These are phyloP conservation scores for Dendrocincla fuliginosa DNA, from an alignment of 2,797 vertebrate genomes.

Conservation along the genomic window DNA sequence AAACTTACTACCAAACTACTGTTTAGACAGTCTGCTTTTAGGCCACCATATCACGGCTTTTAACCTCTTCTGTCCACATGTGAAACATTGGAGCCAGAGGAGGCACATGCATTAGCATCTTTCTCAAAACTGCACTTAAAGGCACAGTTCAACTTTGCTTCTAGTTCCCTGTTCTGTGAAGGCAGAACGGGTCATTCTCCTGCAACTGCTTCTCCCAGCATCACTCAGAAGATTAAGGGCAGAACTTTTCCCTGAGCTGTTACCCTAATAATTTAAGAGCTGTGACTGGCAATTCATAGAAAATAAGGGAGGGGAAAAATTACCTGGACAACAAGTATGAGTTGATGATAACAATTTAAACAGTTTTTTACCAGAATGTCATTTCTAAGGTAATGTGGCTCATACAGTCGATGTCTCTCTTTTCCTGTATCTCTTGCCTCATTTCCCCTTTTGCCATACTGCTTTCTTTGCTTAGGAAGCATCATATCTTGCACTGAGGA, in stretches of 20 bases:
- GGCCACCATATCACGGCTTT: background rate
- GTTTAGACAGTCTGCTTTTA: background rate
- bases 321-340: background rate
- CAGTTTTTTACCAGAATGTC: background rate
- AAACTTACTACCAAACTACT: background rate
- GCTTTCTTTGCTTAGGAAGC: background rate
- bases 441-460: background rate
- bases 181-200: background rate
- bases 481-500: background rate
- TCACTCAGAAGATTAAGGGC: background rate
- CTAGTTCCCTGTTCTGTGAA: rapidly evolving
- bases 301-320: background rate
- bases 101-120: background rate
- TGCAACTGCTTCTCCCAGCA: background rate
- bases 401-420: background rate
- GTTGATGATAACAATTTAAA: background rate
- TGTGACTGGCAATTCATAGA: background rate
- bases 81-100: background rate
- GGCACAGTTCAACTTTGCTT: background rate
- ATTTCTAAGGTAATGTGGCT: background rate
- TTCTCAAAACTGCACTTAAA: background rate
- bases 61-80: background rate
- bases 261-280: background rate
- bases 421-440: background rate
- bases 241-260: background rate